Evolutionary conservation across 1,140 invertebrate genomes (phyloP), one percentile per base, ranked within the genome.

Genomic region (Tachypleus tridentatus): DNA sequence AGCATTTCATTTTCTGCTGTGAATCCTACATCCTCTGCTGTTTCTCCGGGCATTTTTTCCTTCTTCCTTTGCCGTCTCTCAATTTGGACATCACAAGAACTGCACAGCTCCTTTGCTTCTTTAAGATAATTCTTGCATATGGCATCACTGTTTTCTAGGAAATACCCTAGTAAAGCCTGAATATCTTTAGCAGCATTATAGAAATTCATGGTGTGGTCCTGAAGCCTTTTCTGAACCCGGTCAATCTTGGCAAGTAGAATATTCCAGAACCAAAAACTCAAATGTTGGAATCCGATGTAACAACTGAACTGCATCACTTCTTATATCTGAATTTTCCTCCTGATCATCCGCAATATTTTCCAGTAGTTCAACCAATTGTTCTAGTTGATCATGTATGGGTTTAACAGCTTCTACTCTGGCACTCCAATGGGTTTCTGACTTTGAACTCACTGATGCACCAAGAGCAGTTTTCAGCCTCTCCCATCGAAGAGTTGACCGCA

Each of bases 191-290:
- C 3, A 58, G 8, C 57, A 58, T 58, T 58, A 11, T 6, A 3
- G 57, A 58, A 58, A 58, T 58, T 58, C 5, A 58, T 58, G 11
- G 57, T 58, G 8, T 9, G 57, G 57, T 3, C 5, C 57, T 58
- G 11, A 58, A 58, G 4, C 48, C 11, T 58, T 54, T 58, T 58
- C 57, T 58, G 57, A 58, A 58, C 11, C 3, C 8, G 57, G 5
- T 58, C 8, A 9, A 58, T 58, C 57, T 4, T 58, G 57, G 11
- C 57, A 58, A 58, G 3, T 56, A 4, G 3, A 56, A 4, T 56
- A 62, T 62, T 48, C 53, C 1, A 62, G 47, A 11, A 62, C 61
- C 3, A 56, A 56, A 62, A 62, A 3, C 47, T 52, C 47, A 62
- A 29, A 29, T 29, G 29, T 62, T 53, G 54, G 49, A 51, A 62